These are phyloP conservation scores for Cantharis lateralis DNA, from an alignment of 2,888 invertebrate species.

Conservation along the genomic window DNA sequence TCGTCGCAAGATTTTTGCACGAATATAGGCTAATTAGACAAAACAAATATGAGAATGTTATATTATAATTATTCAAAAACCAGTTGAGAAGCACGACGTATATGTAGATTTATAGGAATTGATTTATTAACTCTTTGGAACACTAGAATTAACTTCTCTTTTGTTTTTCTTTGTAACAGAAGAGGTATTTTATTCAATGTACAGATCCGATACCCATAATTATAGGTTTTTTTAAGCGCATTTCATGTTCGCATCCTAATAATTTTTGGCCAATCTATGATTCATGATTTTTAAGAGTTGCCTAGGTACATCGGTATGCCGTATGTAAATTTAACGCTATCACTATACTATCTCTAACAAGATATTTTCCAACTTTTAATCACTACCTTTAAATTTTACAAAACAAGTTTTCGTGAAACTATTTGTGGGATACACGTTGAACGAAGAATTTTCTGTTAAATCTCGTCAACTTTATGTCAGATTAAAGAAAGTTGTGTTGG, in stretches of 20 bases:
- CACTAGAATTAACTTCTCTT: constrained; percentile 38
- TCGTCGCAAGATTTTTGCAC: not conserved
- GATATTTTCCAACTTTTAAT: not conserved
- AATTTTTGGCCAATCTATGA: constrained; percentile 15
- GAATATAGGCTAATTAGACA: not conserved
- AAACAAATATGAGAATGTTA: constrained; percentile 6
- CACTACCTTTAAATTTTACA: not conserved
- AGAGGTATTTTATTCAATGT: constrained; percentile 37
- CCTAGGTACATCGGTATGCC: not conserved
- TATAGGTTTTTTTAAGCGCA: constrained; percentile 28
- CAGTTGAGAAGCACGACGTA: constrained; percentile 33
- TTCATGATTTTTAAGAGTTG: constrained; percentile 18
- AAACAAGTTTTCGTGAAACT: not conserved
- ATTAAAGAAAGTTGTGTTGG: not conserved
- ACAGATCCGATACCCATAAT: constrained; percentile 36
- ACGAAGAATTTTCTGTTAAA: not conserved
- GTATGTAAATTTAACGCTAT: not conserved
- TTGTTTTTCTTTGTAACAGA: constrained; percentile 12
- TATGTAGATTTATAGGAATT: constrained; percentile 33
- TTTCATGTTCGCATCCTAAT: constrained; percentile 21
- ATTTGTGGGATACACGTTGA: not conserved
- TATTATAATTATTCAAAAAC: constrained; percentile 32
- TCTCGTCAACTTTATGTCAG: not conserved
- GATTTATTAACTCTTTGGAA: constrained; percentile 36
- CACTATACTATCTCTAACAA: not conserved